A percentile compares a stretch with the other conserved stretches of the same genome.
These are phyloP conservation scores for Dryomyza anilis DNA, from an alignment of 2,888 invertebrate species.

Conservation along the genomic window DNA sequence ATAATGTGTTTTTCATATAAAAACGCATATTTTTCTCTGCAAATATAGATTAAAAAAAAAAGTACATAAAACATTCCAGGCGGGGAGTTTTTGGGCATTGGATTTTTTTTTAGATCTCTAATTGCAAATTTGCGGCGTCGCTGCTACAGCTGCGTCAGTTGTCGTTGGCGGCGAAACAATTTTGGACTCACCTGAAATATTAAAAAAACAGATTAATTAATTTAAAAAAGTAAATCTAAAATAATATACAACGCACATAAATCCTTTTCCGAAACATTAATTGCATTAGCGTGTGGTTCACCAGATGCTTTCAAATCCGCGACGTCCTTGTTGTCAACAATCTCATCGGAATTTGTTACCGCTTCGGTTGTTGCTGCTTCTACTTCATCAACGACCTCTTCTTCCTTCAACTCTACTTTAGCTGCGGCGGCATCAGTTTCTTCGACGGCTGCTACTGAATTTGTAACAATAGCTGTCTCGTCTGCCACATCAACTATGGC, in stretches of 20 bases:
- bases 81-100: slow-evolving; percentile 28
- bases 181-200: slow-evolving; percentile 56
- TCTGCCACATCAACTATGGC: not conserved
- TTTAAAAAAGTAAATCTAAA: not conserved
- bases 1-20: slow-evolving; percentile 28
- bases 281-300: slow-evolving; percentile 32
- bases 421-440: slow-evolving; percentile 26
- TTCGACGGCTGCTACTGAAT: slow-evolving; percentile 33
- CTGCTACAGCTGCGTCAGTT: slow-evolving; percentile 44
- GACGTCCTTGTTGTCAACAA: too few relatives aligned
- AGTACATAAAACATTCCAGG: slow-evolving; percentile 37
- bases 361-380: slow-evolving; percentile 9
- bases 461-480: slow-evolving; percentile 18
- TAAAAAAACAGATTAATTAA: not conserved
- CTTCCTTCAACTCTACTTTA: slow-evolving; percentile 28
- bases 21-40: slow-evolving; percentile 23
- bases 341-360: slow-evolving; percentile 2
- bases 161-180: slow-evolving; percentile 51
- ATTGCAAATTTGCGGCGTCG: slow-evolving; percentile 58
- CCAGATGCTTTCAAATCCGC: slow-evolving; percentile 15
- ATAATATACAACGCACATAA: slow-evolving; percentile 42
- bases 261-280: slow-evolving; percentile 46
- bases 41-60: slow-evolving; percentile 31
- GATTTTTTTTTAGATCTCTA: slow-evolving; percentile 33
- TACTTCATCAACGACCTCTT: slow-evolving; percentile 28